Evolutionary conservation across 2,888 invertebrate species (phyloP).

Genomic region (Ophion ventricosus): DNA sequence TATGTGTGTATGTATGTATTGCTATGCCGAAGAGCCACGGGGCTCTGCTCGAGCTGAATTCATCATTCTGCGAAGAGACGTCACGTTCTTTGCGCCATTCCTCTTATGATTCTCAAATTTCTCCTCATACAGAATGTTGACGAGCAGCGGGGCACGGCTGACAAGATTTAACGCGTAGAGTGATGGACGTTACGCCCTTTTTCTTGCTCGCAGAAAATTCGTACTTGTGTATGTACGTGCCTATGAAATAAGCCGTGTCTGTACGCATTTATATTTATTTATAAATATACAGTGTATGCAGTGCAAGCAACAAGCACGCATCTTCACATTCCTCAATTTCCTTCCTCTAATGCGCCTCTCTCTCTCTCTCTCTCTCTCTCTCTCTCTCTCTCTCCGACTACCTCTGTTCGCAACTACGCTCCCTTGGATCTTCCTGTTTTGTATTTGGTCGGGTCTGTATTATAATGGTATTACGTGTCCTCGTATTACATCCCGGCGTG

Average conservation of each 20-base stretch:
- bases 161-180: constrained; percentile 5
- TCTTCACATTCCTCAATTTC: constrained; percentile 51
- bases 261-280: constrained; percentile 9
- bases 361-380: constrained; percentile 65
- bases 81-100: constrained; percentile 72
- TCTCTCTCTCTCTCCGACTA: constrained; percentile 41
- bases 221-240: neutral
- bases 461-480: constrained; percentile 81
- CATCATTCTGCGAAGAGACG: constrained; percentile 69
- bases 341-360: constrained; percentile 57
- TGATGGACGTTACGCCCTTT: constrained; percentile 16
- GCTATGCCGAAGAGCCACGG: constrained; percentile 17
- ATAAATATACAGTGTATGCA: constrained; percentile 35
- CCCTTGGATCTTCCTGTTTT: constrained; percentile 64
- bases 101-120: constrained; percentile 52
- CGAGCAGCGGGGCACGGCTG: neutral
- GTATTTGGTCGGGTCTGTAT: constrained; percentile 79
- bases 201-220: neutral
- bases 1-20: neutral
- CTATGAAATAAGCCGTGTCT: constrained; percentile 4
- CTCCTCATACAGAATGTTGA: constrained; percentile 3
- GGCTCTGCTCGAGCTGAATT: constrained; percentile 35
- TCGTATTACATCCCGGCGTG: constrained; percentile 75
- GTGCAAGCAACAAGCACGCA: constrained; percentile 48
- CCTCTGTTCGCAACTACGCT: neutral